phyloP scores from a whole-genome alignment of 2,113 vertebrate genomes.

The Nyctibius bracteatus region DNA sequence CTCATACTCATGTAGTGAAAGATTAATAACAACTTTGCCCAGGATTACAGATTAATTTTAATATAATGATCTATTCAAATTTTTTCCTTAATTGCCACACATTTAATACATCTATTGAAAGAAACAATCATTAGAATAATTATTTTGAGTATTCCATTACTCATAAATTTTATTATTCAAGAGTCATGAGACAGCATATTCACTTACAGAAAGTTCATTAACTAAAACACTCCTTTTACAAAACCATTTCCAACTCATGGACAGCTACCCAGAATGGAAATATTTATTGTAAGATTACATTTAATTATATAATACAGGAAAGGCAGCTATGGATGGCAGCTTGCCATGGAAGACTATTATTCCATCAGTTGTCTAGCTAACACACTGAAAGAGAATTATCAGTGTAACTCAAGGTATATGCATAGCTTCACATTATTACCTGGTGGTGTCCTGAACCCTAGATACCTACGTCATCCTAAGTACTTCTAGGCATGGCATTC shows the following conservation, averaged over 20 bases:
- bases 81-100: neutral
- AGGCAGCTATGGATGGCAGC: neutral
- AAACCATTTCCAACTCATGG: neutral
- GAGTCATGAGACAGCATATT: neutral
- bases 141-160: neutral
- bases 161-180: slow-evolving; percentile 2
- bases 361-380: neutral
- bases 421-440: neutral
- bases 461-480: neutral
- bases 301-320: slow-evolving; percentile 2
- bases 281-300: slow-evolving; percentile 4
- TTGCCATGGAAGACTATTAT: neutral
- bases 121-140: neutral
- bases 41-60: neutral
- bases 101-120: slow-evolving; percentile 6
- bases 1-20: neutral
- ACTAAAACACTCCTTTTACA: slow-evolving; percentile 6
- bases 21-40: neutral
- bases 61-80: slow-evolving; percentile 9
- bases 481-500: neutral
- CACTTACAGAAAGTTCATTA: slow-evolving; percentile 18
- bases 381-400: neutral
- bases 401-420: neutral
- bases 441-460: neutral
- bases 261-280: neutral